Evolutionary conservation across 1,140 invertebrate species (phyloP).

Genomic region (Scaptomyza montana): DNA sequence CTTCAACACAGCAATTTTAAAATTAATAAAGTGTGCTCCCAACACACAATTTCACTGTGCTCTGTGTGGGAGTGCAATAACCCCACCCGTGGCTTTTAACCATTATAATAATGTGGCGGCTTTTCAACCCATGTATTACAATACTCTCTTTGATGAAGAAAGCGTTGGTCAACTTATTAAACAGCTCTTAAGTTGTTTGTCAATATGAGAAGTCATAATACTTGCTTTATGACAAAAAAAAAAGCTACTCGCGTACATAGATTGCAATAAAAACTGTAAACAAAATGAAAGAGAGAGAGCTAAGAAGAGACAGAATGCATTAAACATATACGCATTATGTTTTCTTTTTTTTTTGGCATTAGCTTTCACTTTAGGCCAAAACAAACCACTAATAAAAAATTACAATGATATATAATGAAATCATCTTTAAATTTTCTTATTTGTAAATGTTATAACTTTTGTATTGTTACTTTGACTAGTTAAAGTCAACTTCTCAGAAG

Average conservation of each 20-base stretch:
- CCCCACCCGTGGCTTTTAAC: not conserved
- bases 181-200: conserved; percentile 52
- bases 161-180: conserved; percentile 47
- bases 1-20: conserved; percentile 4
- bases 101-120: conserved; percentile 5
- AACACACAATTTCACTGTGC: conserved; percentile 25
- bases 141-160: conserved; percentile 38
- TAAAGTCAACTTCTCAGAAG: not conserved
- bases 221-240: conserved; percentile 50
- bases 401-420: conserved; percentile 5
- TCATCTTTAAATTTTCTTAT: not conserved
- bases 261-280: not conserved
- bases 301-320: conserved; percentile 35
- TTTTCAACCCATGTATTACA: conserved; percentile 8
- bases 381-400: conserved; percentile 2
- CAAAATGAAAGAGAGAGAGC: not conserved
- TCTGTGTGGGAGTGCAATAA: conserved; percentile 16
- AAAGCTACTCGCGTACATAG: conserved; percentile 40
- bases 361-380: conserved; percentile 35
- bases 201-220: conserved; percentile 65
- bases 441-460: not conserved
- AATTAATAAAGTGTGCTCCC: not conserved
- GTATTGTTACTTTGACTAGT: too few species aligned
- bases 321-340: not conserved
- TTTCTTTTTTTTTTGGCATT: conserved; percentile 14